Conservation (phyloP, 2,888 invertebrate species). For the Drosophila anomalata region DNA sequence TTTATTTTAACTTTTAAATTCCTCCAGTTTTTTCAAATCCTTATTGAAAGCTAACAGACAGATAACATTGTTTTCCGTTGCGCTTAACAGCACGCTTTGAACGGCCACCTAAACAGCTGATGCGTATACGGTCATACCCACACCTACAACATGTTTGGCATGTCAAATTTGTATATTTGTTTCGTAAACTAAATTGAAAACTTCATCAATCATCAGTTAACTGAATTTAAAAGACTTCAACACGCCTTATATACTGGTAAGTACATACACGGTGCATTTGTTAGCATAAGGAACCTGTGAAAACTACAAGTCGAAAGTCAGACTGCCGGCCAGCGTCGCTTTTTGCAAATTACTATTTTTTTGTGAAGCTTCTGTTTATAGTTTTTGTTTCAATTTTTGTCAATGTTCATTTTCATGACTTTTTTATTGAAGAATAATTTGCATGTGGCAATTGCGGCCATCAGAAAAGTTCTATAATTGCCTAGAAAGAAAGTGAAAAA, state of each 20-base stretch:
- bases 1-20: background rate
- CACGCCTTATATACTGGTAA: conserved; percentile 12
- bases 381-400: conserved; percentile 3
- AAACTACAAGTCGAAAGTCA: conserved; percentile 23
- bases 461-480: background rate
- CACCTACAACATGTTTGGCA: conserved; percentile 40
- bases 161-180: conserved; percentile 30
- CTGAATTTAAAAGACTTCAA: background rate
- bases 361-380: conserved; percentile 25
- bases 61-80: background rate
- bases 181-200: conserved; percentile 27
- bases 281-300: background rate
- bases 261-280: conserved; percentile 13
- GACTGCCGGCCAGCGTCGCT: conserved; percentile 21
- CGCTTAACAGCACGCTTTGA: conserved; percentile 24
- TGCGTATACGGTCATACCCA: conserved; percentile 31
- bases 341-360: conserved; percentile 7
- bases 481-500: background rate
- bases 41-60: background rate
- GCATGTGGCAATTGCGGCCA: conserved; percentile 3
- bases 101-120: conserved; percentile 25
- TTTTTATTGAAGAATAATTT: conserved; percentile 5
- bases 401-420: background rate
- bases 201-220: background rate
- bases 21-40: background rate